These are phyloP conservation scores for Todiramphus chloris DNA, from an alignment of 2,113 vertebrate species.

Conservation along the genomic window DNA sequence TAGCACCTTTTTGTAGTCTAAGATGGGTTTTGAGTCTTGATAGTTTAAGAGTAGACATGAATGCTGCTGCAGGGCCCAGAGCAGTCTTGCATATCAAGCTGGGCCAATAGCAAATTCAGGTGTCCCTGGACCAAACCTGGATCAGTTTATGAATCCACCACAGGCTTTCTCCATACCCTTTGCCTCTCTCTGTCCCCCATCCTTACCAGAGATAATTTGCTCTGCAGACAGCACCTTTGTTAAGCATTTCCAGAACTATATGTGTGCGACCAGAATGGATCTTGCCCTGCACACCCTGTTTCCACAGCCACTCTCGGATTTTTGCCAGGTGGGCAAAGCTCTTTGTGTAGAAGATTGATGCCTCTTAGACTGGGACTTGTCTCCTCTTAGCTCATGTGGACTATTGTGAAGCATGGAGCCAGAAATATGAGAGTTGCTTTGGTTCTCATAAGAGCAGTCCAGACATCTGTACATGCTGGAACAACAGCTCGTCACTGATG, in stretches of 20 bases:
- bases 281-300: background rate
- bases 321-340: background rate
- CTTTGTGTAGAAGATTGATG: background rate
- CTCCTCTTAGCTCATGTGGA: background rate
- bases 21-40: background rate
- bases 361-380: background rate
- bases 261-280: background rate
- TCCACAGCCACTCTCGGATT: background rate
- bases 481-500: background rate
- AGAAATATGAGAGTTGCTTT: background rate
- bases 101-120: background rate
- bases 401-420: background rate
- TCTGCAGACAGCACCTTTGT: background rate
- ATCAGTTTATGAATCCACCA: background rate
- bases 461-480: background rate
- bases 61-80: background rate
- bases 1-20: background rate
- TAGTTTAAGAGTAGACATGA: background rate
- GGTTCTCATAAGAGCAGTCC: background rate
- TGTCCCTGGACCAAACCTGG: background rate
- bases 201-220: background rate
- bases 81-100: background rate
- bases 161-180: background rate
- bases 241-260: background rate
- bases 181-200: background rate